phyloP scores from a whole-genome alignment of 1,140 invertebrate species.

The Planococcus citri region DNA sequence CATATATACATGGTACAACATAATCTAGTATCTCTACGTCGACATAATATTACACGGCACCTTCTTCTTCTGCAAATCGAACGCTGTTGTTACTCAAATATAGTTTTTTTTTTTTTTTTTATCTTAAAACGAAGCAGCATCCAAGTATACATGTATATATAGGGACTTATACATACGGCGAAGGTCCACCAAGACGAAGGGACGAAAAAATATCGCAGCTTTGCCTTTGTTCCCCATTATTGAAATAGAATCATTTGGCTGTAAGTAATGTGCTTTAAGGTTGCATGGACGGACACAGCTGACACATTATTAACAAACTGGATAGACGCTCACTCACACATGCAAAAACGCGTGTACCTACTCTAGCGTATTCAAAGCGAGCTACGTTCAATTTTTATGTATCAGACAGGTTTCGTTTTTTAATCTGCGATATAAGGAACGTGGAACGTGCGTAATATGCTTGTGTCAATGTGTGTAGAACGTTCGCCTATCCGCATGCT shows the following conservation, averaged over 20 bases:
- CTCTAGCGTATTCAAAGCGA: background rate
- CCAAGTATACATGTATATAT: background rate
- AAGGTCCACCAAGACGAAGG: constrained; percentile 17
- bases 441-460: background rate
- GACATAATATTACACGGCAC: too few relatives aligned
- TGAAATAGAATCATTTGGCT: constrained; percentile 19
- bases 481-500: too few relatives aligned
- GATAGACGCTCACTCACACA: constrained; percentile 17
- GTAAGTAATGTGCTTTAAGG: constrained; percentile 11
- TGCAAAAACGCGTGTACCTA: constrained; percentile 20
- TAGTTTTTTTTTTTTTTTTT: too few relatives aligned
- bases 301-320: constrained; percentile 19
- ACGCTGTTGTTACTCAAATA: too few relatives aligned
- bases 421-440: background rate
- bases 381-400: constrained; percentile 14
- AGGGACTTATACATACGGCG: background rate
- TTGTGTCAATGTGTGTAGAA: background rate
- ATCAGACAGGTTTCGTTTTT: background rate
- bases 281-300: constrained; percentile 19
- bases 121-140: background rate
- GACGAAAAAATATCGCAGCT: constrained; percentile 19
- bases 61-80: too few relatives aligned
- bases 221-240: constrained; percentile 15
- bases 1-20: too few relatives aligned
- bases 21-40: too few relatives aligned